These are phyloP conservation scores for Aromia moschata DNA, from an alignment of 2,888 invertebrate species.

Conservation along the genomic window DNA sequence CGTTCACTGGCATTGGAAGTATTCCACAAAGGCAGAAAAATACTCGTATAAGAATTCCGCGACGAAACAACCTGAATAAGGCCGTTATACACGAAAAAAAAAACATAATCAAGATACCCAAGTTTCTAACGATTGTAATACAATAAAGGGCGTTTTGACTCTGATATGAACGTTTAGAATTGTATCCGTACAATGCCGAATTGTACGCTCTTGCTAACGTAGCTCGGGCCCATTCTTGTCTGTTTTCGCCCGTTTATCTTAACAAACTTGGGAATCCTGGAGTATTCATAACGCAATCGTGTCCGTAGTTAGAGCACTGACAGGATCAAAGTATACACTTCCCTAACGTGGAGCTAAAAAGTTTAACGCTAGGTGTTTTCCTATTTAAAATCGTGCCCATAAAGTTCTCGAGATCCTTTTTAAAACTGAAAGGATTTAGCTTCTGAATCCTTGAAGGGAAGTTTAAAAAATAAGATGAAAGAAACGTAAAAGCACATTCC, in stretches of 20 bases:
- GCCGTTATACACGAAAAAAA: no score
- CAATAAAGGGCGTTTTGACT: conserved; percentile 21
- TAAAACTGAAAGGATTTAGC: conserved; percentile 7
- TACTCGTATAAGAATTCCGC: no score
- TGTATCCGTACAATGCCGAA: conserved; percentile 42
- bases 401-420: conserved; percentile 6
- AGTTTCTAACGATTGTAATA: conserved; percentile 9
- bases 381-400: conserved; percentile 3
- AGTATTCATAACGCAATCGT: conserved; percentile 45
- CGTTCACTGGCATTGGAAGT: no score
- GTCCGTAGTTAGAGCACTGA: conserved; percentile 39
- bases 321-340: conserved; percentile 32
- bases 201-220: conserved; percentile 42
- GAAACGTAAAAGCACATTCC: no score
- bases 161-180: conserved; percentile 35
- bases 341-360: background rate
- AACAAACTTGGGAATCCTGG: conserved; percentile 45
- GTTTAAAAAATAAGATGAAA: conserved; percentile 5
- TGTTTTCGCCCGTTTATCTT: conserved; percentile 46
- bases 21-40: no score
- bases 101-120: no score
- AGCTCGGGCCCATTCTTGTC: conserved; percentile 43
- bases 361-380: conserved; percentile 1
- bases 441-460: conserved; percentile 2
- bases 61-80: no score